These are phyloP conservation scores for Pollicipes pollicipes DNA, from an alignment of 1,140 invertebrate species.

Conservation along the genomic window DNA sequence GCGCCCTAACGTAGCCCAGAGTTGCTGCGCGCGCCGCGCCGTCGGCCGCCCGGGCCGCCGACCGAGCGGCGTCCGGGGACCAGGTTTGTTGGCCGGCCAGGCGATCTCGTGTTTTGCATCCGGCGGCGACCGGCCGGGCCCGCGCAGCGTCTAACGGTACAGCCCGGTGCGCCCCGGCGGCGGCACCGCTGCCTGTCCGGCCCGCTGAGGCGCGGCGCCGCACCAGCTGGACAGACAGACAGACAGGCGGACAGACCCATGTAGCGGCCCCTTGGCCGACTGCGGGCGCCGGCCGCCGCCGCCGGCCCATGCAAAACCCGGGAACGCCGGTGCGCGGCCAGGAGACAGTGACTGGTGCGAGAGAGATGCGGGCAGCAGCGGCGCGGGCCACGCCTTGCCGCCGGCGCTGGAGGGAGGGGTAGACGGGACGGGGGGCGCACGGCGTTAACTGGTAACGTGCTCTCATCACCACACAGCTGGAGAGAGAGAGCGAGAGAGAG, in stretches of 20 bases:
- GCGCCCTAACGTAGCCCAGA: neutral
- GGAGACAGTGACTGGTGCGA: neutral
- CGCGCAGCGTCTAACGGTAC: no score
- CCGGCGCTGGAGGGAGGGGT: neutral
- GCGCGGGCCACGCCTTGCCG: neutral
- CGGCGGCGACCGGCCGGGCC: no score
- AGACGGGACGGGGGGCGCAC: neutral
- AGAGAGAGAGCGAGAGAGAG: neutral
- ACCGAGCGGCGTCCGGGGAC: neutral
- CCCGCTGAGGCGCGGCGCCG: no score
- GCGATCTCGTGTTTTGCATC: neutral
- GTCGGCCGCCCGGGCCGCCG: no score
- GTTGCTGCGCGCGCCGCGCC: no score
- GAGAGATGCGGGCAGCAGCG: neutral
- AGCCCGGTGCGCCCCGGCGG: no score
- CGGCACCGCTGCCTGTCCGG: no score
- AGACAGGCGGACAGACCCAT: no score
- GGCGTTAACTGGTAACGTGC: constrained; percentile 4
- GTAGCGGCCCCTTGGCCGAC: neutral
- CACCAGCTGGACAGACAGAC: no score
- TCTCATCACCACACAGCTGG: neutral
- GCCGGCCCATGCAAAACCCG: neutral
- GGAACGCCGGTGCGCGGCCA: neutral
- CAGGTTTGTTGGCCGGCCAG: neutral
- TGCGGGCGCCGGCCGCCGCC: no score